Evolutionary conservation across 2,797 vertebrate species (phyloP).

Genomic region (Enteromius afrohamiltoni): DNA sequence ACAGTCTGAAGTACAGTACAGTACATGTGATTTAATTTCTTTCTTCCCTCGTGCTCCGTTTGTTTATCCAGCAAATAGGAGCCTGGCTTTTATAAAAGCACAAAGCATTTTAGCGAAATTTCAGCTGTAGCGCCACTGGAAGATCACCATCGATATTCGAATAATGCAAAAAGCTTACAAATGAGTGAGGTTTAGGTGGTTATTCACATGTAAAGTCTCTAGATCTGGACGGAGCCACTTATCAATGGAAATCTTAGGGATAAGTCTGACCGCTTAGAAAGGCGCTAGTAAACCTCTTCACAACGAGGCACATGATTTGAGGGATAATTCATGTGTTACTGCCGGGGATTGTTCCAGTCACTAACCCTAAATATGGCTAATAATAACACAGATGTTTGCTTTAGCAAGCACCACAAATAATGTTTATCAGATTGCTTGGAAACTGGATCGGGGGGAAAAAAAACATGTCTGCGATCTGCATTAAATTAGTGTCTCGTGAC

Average conservation of each 20-base stretch:
- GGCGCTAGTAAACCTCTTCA: not conserved
- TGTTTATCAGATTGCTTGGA: slow-evolving; percentile 3
- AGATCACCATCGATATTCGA: not conserved
- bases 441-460: not conserved
- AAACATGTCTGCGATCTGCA: slow-evolving; percentile 24
- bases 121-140: not conserved
- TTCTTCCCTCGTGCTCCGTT: not conserved
- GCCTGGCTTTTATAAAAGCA: not conserved
- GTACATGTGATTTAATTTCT: slow-evolving; percentile 5
- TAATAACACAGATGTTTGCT: not conserved
- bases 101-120: not conserved
- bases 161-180: not conserved
- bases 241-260: not conserved
- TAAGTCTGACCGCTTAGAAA: not conserved
- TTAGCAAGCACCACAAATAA: not conserved
- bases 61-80: not conserved
- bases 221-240: not conserved
- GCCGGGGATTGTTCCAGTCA: not conserved
- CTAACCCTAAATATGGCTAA: not conserved
- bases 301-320: not conserved
- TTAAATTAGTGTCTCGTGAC: not conserved
- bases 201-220: not conserved
- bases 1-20: slow-evolving; percentile 52
- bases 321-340: not conserved
- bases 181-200: not conserved